phyloP scores from a whole-genome alignment of 2,797 vertebrate species.

The Petrocephalus schoutedeni region DNA sequence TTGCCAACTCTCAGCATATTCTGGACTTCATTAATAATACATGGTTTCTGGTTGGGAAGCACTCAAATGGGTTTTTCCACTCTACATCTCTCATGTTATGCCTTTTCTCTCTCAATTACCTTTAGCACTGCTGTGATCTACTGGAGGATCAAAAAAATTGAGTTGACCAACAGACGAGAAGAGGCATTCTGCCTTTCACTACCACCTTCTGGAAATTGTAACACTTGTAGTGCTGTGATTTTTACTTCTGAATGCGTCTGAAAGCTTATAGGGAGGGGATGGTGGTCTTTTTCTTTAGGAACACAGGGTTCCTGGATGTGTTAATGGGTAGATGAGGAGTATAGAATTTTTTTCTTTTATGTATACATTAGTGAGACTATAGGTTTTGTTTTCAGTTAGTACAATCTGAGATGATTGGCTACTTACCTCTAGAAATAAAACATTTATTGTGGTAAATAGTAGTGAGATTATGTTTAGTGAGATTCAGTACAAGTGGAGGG shows the following conservation, averaged over 20 bases:
- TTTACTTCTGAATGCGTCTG: not conserved
- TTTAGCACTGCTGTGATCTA: not conserved
- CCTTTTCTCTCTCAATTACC: not conserved
- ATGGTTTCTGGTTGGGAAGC: not conserved
- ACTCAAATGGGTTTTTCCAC: not conserved
- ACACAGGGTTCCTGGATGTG: not conserved
- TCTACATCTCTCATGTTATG: not conserved
- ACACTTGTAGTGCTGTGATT: not conserved
- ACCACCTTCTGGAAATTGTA: not conserved
- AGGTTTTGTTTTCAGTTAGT: not conserved
- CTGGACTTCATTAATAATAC: not conserved
- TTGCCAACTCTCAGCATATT: not conserved
- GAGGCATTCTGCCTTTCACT: not conserved
- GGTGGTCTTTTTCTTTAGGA: not conserved
- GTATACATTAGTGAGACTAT: not conserved
- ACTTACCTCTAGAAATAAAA: not conserved
- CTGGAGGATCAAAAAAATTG: not conserved
- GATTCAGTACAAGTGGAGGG: not conserved
- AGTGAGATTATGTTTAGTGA: not conserved
- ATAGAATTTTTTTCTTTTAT: not conserved
- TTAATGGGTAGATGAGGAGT: not conserved
- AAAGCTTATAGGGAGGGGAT: not conserved
- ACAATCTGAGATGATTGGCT: not conserved
- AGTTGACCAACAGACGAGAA: not conserved
- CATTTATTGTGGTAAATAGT: not conserved